These are phyloP conservation scores for Scaptomyza hsui DNA, from an alignment of 1,140 invertebrate genomes.

Conservation along the genomic window DNA sequence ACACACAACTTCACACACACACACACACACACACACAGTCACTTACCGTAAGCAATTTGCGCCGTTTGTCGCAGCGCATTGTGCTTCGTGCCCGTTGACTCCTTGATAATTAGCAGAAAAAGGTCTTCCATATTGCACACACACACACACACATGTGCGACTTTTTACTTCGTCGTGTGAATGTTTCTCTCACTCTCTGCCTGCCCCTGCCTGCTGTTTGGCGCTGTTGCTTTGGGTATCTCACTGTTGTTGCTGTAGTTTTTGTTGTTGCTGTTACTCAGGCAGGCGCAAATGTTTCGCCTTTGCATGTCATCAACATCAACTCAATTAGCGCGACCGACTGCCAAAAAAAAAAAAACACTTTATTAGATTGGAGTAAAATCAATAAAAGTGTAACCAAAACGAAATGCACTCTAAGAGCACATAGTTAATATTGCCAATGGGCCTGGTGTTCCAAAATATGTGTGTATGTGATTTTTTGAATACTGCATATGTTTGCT, in stretches of 20 bases:
- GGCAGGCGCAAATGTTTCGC: slow-evolving; percentile 23
- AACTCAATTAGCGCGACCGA: slow-evolving; percentile 65
- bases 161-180: slow-evolving; percentile 7
- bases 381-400: slow-evolving; percentile 59
- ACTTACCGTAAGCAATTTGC: slow-evolving; percentile 91
- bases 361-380: slow-evolving; percentile 47
- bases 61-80: slow-evolving; percentile 89
- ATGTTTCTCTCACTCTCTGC: not conserved
- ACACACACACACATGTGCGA: slow-evolving; percentile 19
- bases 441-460: too few relatives aligned
- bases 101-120: slow-evolving; percentile 90
- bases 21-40: slow-evolving; percentile 13
- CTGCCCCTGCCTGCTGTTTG: slow-evolving; percentile 3
- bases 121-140: slow-evolving; percentile 91
- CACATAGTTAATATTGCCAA: slow-evolving; percentile 31
- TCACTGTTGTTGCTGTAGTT: slow-evolving; percentile 10
- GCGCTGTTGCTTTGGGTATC: slow-evolving; percentile 40
- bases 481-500: slow-evolving; percentile 1
- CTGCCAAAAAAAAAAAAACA: slow-evolving; percentile 26
- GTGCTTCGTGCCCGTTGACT: slow-evolving; percentile 90
- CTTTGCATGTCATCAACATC: slow-evolving; percentile 62
- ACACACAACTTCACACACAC: slow-evolving; percentile 14
- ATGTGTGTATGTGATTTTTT: slow-evolving; percentile 7
- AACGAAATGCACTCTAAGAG: slow-evolving; percentile 34
- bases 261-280: slow-evolving; percentile 27